A percentile compares a stretch with the other conserved stretches of the same genome.
These are phyloP conservation scores for Phaetusa simplex DNA, from an alignment of 2,113 vertebrate species.

Conservation along the genomic window DNA sequence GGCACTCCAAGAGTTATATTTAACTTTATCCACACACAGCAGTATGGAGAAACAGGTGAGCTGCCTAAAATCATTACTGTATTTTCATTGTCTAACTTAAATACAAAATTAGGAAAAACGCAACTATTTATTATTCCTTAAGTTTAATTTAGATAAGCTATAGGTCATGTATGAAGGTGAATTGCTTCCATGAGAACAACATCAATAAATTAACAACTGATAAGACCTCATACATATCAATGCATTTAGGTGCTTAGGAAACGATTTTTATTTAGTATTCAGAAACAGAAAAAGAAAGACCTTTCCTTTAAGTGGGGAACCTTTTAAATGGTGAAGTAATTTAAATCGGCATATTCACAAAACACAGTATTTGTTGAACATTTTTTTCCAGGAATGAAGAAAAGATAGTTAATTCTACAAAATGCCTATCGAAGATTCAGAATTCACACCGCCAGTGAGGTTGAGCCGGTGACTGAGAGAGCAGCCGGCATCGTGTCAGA, in stretches of 20 bases:
- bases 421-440: background rate
- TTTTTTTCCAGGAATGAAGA: background rate
- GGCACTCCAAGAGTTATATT: background rate
- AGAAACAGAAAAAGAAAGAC: background rate
- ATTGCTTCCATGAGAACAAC: background rate
- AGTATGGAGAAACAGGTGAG: background rate
- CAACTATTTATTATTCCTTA: background rate
- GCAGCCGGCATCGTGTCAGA: background rate
- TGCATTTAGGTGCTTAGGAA: background rate
- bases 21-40: background rate
- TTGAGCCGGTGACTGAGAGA: background rate
- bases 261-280: background rate
- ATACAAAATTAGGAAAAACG: background rate
- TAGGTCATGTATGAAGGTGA: background rate
- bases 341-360: background rate
- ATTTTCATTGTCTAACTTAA: background rate
- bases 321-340: background rate
- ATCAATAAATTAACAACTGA: background rate
- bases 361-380: background rate
- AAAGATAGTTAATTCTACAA: background rate
- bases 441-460: background rate
- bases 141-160: background rate
- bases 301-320: background rate
- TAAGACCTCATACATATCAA: background rate
- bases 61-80: background rate